phyloP scores from a whole-genome alignment of 2,797 vertebrate species.

The Enteromius fasciolatus region DNA sequence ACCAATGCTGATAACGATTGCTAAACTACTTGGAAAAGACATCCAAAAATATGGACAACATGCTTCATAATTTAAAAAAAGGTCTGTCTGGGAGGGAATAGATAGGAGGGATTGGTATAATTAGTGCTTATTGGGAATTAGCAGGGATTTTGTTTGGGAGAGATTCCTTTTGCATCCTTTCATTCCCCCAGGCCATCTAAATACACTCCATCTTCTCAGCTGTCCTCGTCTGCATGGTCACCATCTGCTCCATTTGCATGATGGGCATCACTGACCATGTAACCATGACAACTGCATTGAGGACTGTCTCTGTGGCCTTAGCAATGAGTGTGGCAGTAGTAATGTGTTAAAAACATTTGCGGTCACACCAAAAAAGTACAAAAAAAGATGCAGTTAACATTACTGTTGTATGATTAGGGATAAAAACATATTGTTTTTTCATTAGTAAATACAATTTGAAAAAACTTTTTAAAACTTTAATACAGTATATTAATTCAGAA shows the following conservation, averaged over 20 bases:
- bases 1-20: background rate
- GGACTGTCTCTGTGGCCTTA: constrained; percentile 29
- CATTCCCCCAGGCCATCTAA: constrained; percentile 29
- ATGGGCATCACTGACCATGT: constrained; percentile 42
- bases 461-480: background rate
- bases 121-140: constrained; percentile 10
- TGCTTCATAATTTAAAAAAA: background rate
- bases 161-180: background rate
- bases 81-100: background rate
- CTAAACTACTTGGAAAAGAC: background rate
- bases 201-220: constrained; percentile 38
- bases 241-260: constrained; percentile 53
- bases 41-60: background rate
- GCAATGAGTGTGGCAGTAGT: background rate
- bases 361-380: background rate
- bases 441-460: background rate
- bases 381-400: too few relatives aligned
- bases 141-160: background rate
- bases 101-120: background rate
- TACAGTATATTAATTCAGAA: background rate
- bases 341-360: background rate
- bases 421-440: background rate
- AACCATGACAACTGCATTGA: constrained; percentile 51
- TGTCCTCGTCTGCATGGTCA: constrained; percentile 36
- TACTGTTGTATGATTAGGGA: too few relatives aligned